Percentiles rank a stretch among this genome's conserved stretches.
Evolutionary conservation across 2,797 vertebrate species (phyloP).

Genomic region (Halcyon chelicuti): DNA sequence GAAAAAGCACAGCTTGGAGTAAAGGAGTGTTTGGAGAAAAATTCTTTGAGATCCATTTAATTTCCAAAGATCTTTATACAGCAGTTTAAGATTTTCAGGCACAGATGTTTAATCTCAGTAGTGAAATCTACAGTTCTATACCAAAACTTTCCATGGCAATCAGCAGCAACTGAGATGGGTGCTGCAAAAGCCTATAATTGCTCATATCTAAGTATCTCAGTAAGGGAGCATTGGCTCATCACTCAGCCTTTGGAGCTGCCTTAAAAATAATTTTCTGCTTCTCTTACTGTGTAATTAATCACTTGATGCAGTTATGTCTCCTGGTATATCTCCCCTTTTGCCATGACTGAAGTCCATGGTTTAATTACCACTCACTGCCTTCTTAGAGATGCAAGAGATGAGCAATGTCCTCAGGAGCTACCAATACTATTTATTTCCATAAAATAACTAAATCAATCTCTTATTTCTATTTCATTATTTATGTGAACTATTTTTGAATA

Average conservation of each 20-base stretch:
- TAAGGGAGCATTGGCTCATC: not conserved
- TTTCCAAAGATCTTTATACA: not conserved
- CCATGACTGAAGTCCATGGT: not conserved
- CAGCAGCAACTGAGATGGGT: not conserved
- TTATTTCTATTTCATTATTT: not conserved
- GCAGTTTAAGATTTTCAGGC: not conserved
- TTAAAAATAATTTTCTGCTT: not conserved
- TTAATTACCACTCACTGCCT: not conserved
- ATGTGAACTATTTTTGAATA: not conserved
- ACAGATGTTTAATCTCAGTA: not conserved
- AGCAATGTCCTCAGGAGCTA: not conserved
- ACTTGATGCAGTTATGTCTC: not conserved
- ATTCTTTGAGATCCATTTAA: not conserved
- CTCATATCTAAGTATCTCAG: not conserved
- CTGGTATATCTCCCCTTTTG: not conserved
- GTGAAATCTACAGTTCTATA: not conserved
- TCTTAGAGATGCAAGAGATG: not conserved
- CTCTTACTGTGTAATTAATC: not conserved
- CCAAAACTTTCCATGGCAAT: not conserved
- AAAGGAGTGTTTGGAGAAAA: not conserved
- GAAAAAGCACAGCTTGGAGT: not conserved
- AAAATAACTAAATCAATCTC: not conserved
- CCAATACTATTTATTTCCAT: not conserved
- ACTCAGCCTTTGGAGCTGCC: not conserved
- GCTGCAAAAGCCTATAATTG: not conserved